These are phyloP conservation scores for Chaetogeoica ovagalla DNA, from an alignment of 2,888 invertebrate species.

Conservation along the genomic window DNA sequence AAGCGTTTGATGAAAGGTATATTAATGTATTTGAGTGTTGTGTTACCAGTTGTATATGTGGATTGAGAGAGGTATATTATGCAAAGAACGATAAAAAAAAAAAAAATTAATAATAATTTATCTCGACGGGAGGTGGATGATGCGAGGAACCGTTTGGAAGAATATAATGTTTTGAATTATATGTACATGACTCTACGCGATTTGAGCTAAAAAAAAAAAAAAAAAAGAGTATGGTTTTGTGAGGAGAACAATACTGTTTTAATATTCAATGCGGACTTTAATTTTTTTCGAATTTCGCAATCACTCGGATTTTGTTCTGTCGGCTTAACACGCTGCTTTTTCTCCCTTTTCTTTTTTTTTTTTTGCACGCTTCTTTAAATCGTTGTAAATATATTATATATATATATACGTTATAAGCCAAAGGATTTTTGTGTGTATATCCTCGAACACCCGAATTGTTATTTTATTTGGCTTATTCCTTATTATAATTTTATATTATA, in stretches of 20 bases:
- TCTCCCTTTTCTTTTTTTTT: slow-evolving; percentile 30
- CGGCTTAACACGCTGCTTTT: neutral
- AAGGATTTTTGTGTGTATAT: slow-evolving; percentile 23
- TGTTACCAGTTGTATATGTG: neutral
- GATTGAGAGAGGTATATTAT: slow-evolving; percentile 7
- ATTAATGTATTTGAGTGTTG: neutral
- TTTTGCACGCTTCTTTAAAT: slow-evolving; percentile 29
- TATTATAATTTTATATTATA: slow-evolving; percentile 22
- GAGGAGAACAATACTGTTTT: neutral
- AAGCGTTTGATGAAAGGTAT: slow-evolving; percentile 14
- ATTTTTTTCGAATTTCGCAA: slow-evolving; percentile 24
- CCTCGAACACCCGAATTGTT: slow-evolving; percentile 25
- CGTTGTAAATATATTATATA: neutral
- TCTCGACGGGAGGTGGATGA: slow-evolving; percentile 8
- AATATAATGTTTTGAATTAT: neutral
- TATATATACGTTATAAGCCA: slow-evolving; percentile 45
- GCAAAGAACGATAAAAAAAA: no score
- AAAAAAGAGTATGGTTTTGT: no score
- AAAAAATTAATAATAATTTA: neutral
- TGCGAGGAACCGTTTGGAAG: no score
- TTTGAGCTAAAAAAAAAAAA: no score
- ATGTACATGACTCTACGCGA: no score
- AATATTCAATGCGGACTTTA: neutral
- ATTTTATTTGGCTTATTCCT: slow-evolving; percentile 44
- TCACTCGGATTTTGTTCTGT: slow-evolving; percentile 27